Conservation (phyloP, 2,113 vertebrate genomes). For the Plecotus auritus region DNA sequence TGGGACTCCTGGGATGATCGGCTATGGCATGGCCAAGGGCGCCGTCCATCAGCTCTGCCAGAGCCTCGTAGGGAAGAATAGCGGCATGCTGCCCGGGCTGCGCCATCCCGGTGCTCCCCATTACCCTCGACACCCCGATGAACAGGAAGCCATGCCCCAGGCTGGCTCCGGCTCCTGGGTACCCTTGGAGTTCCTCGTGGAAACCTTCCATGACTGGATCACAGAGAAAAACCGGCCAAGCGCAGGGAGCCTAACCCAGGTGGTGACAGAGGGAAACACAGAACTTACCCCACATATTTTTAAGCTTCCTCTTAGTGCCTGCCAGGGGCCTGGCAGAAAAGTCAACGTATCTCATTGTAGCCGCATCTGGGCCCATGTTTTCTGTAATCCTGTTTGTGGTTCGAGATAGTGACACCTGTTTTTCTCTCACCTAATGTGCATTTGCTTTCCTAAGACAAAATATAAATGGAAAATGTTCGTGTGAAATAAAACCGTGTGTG, state of each 20-base stretch:
- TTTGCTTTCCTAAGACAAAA: not conserved
- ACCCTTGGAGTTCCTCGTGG: slow-evolving; percentile 90
- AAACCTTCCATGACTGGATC: slow-evolving; percentile 91
- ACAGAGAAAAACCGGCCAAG: slow-evolving; percentile 84
- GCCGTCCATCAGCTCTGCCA: slow-evolving; percentile 95
- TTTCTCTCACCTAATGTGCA: slow-evolving; percentile 15
- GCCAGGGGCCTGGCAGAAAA: not conserved
- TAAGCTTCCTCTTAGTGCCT: slow-evolving; percentile 68
- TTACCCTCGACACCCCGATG: slow-evolving; percentile 97
- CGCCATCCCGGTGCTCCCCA: slow-evolving; percentile 89
- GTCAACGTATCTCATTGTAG: not conserved
- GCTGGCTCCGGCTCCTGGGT: slow-evolving; percentile 95
- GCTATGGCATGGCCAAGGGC: slow-evolving; percentile 97
- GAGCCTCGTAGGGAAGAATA: slow-evolving; percentile 88
- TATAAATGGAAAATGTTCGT: not conserved
- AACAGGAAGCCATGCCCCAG: slow-evolving; percentile 97
- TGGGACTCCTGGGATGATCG: slow-evolving; percentile 95
- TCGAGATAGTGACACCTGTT: not conserved
- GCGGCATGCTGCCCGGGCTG: slow-evolving; percentile 88
- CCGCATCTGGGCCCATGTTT: not conserved
- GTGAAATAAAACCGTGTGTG: not conserved
- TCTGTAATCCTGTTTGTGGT: slow-evolving; percentile 21
- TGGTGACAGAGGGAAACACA: slow-evolving; percentile 90
- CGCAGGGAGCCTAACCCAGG: slow-evolving; percentile 92
- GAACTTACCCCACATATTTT: slow-evolving; percentile 82